Evolutionary conservation across 2,113 vertebrate genomes (phyloP).

Genomic region (Rhagologus leucostigma): DNA sequence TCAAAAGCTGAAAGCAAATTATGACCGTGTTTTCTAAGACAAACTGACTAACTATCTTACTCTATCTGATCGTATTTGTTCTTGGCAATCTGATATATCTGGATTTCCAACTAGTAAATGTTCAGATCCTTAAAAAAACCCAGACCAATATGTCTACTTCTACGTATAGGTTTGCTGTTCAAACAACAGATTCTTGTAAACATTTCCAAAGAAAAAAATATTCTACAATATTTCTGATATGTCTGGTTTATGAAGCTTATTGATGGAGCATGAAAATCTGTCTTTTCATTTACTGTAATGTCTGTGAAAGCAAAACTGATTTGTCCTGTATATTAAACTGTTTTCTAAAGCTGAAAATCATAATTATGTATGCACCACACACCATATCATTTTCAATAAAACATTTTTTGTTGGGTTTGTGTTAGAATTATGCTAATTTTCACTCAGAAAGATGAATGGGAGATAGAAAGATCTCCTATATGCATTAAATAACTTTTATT

Average conservation of each 20-base stretch:
- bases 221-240: not conserved
- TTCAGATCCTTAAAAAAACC: not conserved
- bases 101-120: not conserved
- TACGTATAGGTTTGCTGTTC: not conserved
- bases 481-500: not conserved
- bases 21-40: not conserved
- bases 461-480: not conserved
- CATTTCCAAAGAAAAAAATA: not conserved
- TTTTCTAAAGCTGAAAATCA: not conserved
- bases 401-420: not conserved
- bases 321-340: not conserved
- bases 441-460: not conserved
- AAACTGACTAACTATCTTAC: not conserved
- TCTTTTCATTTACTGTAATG: not conserved
- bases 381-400: not conserved
- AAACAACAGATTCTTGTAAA: not conserved
- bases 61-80: not conserved
- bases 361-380: not conserved
- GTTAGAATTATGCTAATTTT: constrained; percentile 13
- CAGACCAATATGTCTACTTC: not conserved
- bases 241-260: not conserved
- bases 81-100: not conserved
- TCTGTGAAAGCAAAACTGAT: not conserved
- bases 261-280: not conserved
- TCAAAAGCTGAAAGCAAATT: not conserved